Evolutionary conservation across 1,140 invertebrate genomes (phyloP), one percentile per base, ranked within the genome.

Genomic region (Rhysida immarginata): DNA sequence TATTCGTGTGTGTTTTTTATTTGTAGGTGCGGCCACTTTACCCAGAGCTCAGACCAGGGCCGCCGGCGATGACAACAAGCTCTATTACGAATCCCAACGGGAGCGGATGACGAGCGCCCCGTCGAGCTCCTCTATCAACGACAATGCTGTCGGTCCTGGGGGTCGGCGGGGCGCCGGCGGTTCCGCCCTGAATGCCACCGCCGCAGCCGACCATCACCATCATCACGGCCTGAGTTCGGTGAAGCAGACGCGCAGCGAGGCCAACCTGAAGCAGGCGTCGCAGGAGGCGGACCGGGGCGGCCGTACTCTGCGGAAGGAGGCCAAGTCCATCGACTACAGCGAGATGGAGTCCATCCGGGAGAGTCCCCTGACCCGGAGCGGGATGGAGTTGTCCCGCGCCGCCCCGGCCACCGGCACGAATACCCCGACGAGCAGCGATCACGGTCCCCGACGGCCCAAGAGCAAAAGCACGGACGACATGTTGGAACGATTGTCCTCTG

Each of bases 391-490:
- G 5, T 13, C 18, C 44, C 60, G 53, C 18, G 43, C n/a, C 26
- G 26, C 16, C 43, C 88, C 56, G 89, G 87, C 69, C 77, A 46
- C 8, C 21, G 5, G 44, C 21, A 20, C 5, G 3, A 23, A 46
- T 8, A 5, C 44, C 44, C 11, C 21, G 72, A 71, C 59, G 77
- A 57, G 45, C 58, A 52, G 55, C 52, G 52, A 21, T 26, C 50
- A 26, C 5, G 5, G 11, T 16, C 53, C 64, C 35, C 61, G 60
- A 49, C 78, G 82, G 62, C 83, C 77, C 55, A 86, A 87, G 66
- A 87, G 84, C 58, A 90, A 89, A 70, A 89, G 85, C 70, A 89
- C 87, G 23, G 87, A 91, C 69, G 86, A 92, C 65, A 87, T 89
- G 80, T 72, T 75, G 27, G 74, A 73, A 67, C 65, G 65, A 56